Conservation (phyloP, 1,140 invertebrate species). For the Marisa cornuarietis region DNA sequence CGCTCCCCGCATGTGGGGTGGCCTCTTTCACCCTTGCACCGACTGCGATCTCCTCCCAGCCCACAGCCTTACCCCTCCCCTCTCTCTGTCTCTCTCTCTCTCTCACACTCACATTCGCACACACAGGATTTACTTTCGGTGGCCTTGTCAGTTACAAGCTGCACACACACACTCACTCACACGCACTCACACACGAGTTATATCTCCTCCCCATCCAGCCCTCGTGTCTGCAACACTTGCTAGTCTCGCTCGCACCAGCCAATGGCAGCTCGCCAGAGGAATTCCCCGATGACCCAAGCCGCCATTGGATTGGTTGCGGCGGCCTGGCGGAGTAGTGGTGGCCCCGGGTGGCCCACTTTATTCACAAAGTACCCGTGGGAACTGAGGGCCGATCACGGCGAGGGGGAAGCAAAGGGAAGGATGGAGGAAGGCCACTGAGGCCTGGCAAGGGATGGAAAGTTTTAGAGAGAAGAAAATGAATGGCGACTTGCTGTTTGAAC, state of each 20-base stretch:
- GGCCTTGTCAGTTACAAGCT: background rate
- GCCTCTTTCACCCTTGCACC: constrained; percentile 5
- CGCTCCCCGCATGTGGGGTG: constrained; percentile 3
- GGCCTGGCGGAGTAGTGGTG: background rate
- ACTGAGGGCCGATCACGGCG: background rate
- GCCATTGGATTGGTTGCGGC: constrained; percentile 1
- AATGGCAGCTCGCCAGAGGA: background rate
- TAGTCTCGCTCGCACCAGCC: constrained; percentile 6
- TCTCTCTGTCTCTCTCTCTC: too few relatives aligned
- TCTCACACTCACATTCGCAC: too few relatives aligned
- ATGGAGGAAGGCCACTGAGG: too few relatives aligned
- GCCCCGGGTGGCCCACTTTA: constrained; percentile 21
- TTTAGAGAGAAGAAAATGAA: too few relatives aligned
- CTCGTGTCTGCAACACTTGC: background rate
- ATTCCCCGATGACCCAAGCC: constrained; percentile 15
- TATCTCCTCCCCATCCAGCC: background rate
- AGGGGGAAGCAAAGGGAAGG: too few relatives aligned
- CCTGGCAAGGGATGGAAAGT: too few relatives aligned
- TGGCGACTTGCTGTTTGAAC: too few relatives aligned
- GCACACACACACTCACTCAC: background rate
- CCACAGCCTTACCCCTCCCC: background rate
- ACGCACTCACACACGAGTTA: background rate
- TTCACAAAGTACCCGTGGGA: constrained; percentile 25
- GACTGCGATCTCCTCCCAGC: background rate
- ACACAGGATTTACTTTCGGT: background rate